A percentile compares a stretch with the other conserved stretches of the same genome.
Evolutionary conservation across 2,888 invertebrate genomes (phyloP).

Genomic region (Abrostola tripartita): DNA sequence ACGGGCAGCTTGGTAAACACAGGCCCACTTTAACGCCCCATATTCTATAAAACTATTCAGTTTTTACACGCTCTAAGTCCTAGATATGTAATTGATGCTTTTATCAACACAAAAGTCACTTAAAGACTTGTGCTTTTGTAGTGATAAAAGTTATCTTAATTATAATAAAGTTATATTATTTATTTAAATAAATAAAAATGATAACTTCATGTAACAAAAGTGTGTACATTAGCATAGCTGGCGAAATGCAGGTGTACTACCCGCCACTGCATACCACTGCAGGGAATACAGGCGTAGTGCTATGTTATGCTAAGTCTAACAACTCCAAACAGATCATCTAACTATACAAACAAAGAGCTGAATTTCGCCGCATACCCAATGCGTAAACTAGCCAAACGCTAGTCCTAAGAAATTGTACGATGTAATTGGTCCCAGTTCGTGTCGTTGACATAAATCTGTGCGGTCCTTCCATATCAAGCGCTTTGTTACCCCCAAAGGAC

Average conservation of each 20-base stretch:
- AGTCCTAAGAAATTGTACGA: constrained; percentile 46
- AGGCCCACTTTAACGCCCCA: constrained; percentile 1
- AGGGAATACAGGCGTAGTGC: no score
- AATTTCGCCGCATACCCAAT: not conserved
- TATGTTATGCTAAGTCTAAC: no score
- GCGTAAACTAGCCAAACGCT: constrained; percentile 6
- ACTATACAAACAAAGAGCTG: not conserved
- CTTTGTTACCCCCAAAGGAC: constrained; percentile 31
- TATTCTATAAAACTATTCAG: constrained; percentile 1
- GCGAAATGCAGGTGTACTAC: no score
- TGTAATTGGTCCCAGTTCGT: constrained; percentile 50
- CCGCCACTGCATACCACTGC: no score
- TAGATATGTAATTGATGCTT: no score
- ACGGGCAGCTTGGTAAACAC: not conserved
- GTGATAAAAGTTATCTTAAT: no score
- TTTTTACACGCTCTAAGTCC: not conserved
- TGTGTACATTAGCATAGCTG: no score
- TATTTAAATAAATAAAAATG: no score
- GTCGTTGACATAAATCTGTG: constrained; percentile 47
- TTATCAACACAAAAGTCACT: no score
- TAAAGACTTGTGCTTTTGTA: no score
- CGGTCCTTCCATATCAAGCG: constrained; percentile 11
- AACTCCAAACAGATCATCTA: not conserved
- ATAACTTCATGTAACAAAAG: no score
- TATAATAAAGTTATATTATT: no score